Base-by-base conservation (phyloP, 2,113 vertebrate species). In the Ceyx melanurus region DNA sequence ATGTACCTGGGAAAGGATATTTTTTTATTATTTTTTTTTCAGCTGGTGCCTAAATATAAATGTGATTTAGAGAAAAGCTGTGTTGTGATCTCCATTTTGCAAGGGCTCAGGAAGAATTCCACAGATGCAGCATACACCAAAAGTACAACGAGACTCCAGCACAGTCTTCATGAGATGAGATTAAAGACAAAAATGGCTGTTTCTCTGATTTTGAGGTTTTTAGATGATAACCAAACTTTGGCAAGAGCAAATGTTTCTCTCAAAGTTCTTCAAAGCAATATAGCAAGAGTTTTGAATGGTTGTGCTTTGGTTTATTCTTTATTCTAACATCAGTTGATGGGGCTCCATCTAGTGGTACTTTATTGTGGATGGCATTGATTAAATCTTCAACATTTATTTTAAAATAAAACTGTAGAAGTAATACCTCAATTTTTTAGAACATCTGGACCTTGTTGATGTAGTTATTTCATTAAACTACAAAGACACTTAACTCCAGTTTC, bases 281-380 rank as follows among this genome's bases (percentile, higher is more conserved):
- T 7, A 74, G 25, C 13, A 11, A 16, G 16, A 64, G 16, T 65
- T 86, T 51, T 25, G 26, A 89, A 71, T 3, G 29, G 22, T 26
- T 46, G 37, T 43, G 43, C 57, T 90, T 66, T 25, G 43, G 28
- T 2, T 73, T 16, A 42, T 28, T 77, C 33, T 28, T 76, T 60
- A 35, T 64, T 13, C 15, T 26, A 68, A 16, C 6, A 50, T 53
- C 11, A 53, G 73, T 11, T 88, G 53, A 73, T 11, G 28, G 71
- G 12, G 19, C 64, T 84, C 74, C 62, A 91, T 76, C 81, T 87
- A 84, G 65, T 50, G 74, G 73, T 17, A 56, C 6, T 45, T 84
- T 7, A 9, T 33, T 15, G 54, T 46, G 83, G 23, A 84, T 75
- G 19, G 5, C 26, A 13, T 17, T 33, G 29, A 12, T 51, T 56